Percentiles rank a stretch among this genome's conserved stretches.
These are phyloP conservation scores for Alligator mississippiensis DNA, from an alignment of 2,113 vertebrate species.

Conservation along the genomic window DNA sequence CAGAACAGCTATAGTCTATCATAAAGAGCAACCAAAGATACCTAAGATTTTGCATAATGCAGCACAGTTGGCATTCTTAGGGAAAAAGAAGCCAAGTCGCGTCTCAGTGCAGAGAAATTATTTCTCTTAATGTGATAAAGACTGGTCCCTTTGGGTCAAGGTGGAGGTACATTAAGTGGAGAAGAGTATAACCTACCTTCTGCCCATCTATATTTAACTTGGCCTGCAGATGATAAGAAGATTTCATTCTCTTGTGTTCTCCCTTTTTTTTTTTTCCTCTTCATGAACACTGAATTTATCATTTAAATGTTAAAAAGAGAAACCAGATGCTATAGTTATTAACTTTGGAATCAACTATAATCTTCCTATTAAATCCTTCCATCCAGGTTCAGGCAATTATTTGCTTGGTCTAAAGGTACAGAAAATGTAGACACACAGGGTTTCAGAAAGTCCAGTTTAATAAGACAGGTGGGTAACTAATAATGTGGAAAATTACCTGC, in stretches of 20 bases:
- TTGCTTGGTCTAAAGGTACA: constrained; percentile 84
- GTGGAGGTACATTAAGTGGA: constrained; percentile 54
- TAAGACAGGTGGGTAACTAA: constrained; percentile 90
- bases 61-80: constrained; percentile 51
- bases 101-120: constrained; percentile 19
- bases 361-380: constrained; percentile 85
- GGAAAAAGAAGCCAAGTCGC: constrained; percentile 41
- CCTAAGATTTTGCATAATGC: constrained; percentile 54
- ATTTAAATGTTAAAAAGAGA: constrained; percentile 82
- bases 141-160: constrained; percentile 61
- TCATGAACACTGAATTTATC: constrained; percentile 73
- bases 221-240: constrained; percentile 60
- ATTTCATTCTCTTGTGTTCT: constrained; percentile 61
- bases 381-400: constrained; percentile 84
- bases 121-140: constrained; percentile 66
- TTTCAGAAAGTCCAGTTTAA: constrained; percentile 87
- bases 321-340: constrained; percentile 87
- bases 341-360: constrained; percentile 85
- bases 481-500: constrained; percentile 91
- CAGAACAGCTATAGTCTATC: constrained; percentile 68
- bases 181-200: constrained; percentile 67
- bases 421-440: constrained; percentile 82
- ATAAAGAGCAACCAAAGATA: constrained; percentile 42
- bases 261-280: constrained; percentile 50
- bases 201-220: constrained; percentile 69